Percentiles rank a stretch among this genome's conserved stretches.
phyloP scores from a whole-genome alignment of 2,888 invertebrate species.

The Rhamphomyia laevipes region DNA sequence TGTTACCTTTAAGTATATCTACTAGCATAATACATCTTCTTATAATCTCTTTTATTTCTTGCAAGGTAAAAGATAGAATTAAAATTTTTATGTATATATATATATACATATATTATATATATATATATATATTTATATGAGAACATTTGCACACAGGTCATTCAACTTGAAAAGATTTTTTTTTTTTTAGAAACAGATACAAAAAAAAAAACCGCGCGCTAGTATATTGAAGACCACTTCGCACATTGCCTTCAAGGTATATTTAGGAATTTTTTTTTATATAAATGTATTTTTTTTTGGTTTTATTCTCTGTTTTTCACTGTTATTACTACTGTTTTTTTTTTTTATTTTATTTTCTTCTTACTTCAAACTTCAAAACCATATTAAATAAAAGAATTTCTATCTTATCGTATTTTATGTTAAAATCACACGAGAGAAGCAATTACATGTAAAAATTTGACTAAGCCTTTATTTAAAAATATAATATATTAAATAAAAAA shows the following conservation, averaged over 20 bases:
- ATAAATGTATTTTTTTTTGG: constrained; percentile 2
- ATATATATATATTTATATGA: not conserved
- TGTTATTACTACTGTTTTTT: constrained; percentile 6
- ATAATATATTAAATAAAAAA: not conserved
- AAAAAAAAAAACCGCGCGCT: not conserved
- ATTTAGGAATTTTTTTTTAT: constrained; percentile 2
- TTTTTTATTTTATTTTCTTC: constrained; percentile 8
- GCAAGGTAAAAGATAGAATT: too few relatives aligned
- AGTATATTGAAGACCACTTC: constrained; percentile 10
- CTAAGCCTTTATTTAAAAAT: not conserved
- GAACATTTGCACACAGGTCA: constrained; percentile 28
- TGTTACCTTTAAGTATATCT: too few relatives aligned
- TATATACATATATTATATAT: not conserved
- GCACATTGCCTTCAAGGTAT: constrained; percentile 13
- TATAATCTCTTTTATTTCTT: too few relatives aligned
- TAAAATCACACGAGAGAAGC: too few relatives aligned
- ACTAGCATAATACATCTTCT: too few relatives aligned
- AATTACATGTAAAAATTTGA: too few relatives aligned
- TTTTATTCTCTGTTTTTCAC: constrained; percentile 1
- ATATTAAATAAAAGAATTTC: too few relatives aligned
- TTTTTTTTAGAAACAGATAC: not conserved
- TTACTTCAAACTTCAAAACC: too few relatives aligned
- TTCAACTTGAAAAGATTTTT: constrained; percentile 23
- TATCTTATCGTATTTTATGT: too few relatives aligned
- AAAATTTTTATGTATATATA: not conserved